These are phyloP conservation scores for Gambusia yucatana DNA, from an alignment of 2,797 vertebrate genomes.

Conservation along the genomic window DNA sequence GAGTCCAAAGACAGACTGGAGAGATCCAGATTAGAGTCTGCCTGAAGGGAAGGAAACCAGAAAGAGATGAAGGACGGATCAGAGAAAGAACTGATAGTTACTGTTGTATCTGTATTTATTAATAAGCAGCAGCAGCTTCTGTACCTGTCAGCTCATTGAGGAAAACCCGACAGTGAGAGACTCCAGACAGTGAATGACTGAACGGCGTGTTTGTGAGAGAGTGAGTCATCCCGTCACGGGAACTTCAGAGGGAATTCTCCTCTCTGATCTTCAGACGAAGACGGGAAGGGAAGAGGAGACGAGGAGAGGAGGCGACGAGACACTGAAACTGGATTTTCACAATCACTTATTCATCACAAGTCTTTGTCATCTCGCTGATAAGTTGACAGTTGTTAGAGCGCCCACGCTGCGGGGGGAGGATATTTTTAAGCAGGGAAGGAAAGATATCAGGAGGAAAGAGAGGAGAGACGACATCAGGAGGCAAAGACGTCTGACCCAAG, in stretches of 20 bases:
- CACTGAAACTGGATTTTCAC: constrained; percentile 29
- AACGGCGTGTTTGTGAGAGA: not conserved
- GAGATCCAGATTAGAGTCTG: not conserved
- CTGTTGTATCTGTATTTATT: not conserved
- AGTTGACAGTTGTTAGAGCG: constrained; percentile 27
- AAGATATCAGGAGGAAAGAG: constrained; percentile 4
- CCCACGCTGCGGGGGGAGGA: not conserved
- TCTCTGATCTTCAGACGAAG: constrained; percentile 31
- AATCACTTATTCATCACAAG: constrained; percentile 61
- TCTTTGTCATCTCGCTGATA: constrained; percentile 26
- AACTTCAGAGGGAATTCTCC: constrained; percentile 53
- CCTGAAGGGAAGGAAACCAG: too few species aligned
- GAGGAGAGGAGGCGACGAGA: constrained; percentile 5
- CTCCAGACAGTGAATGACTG: not conserved
- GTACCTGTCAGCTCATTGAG: constrained; percentile 3
- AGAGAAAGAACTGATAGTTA: not conserved
- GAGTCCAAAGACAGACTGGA: not conserved
- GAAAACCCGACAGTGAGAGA: not conserved
- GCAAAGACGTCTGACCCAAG: not conserved
- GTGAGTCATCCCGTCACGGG: constrained; percentile 10
- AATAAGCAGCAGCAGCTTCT: not conserved
- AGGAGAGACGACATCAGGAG: constrained; percentile 2
- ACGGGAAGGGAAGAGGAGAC: not conserved
- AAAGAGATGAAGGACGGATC: not conserved
- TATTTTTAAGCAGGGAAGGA: constrained; percentile 11